phyloP scores from a whole-genome alignment of 2,113 vertebrate species.

The Ceuthmochares aereus region DNA sequence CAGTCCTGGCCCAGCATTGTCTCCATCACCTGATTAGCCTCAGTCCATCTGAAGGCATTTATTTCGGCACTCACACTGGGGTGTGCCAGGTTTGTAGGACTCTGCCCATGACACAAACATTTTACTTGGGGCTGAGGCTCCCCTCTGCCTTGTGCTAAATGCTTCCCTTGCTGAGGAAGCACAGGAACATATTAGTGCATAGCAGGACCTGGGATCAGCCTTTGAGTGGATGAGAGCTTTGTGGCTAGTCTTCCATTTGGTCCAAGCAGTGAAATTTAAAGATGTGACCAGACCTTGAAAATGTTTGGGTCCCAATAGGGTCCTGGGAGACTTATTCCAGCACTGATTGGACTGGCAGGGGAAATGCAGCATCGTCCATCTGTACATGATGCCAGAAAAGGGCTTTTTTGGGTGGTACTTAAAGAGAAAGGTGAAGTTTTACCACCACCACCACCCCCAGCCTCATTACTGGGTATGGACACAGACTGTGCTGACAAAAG shows the following conservation, averaged over 20 bases:
- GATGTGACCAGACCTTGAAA: not conserved
- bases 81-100: not conserved
- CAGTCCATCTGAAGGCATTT: not conserved
- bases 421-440: not conserved
- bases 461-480: not conserved
- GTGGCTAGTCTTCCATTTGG: not conserved
- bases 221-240: not conserved
- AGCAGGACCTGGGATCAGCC: not conserved
- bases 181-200: not conserved
- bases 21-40: not conserved
- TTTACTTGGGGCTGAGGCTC: not conserved
- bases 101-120: not conserved
- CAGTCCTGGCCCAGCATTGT: not conserved
- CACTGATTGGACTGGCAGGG: not conserved
- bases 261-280: not conserved
- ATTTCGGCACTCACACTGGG: not conserved
- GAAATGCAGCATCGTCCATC: not conserved
- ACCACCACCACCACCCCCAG: not conserved
- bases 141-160: not conserved
- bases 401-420: not conserved
- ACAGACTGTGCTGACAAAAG: slow-evolving; percentile 20
- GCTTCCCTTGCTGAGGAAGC: not conserved
- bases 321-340: not conserved
- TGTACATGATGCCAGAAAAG: not conserved
- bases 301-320: not conserved